Evolutionary conservation across 2,113 vertebrate genomes (phyloP).

Genomic region (Junco hyemalis): DNA sequence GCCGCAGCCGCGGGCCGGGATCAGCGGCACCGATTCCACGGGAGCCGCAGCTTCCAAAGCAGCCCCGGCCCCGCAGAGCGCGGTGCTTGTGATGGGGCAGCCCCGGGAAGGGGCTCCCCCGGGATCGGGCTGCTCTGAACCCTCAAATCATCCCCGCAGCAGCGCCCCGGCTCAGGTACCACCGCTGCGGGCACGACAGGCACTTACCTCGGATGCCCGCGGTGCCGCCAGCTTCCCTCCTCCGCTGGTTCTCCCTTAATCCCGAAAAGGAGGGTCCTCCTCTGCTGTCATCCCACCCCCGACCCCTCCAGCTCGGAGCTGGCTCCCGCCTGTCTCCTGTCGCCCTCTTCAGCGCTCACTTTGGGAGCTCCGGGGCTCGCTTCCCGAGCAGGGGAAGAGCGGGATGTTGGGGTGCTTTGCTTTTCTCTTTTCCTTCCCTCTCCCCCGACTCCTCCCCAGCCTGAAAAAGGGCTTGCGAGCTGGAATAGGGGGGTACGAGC

Average conservation of each 20-base stretch:
- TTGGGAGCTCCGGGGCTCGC: constrained; percentile 1
- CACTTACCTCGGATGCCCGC: constrained; percentile 20
- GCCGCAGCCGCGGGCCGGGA: neutral
- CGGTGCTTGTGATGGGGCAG: neutral
- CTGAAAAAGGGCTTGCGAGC: neutral
- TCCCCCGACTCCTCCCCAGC: neutral
- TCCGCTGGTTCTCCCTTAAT: neutral
- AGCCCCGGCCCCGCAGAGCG: neutral
- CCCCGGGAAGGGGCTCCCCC: neutral
- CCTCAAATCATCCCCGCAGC: neutral
- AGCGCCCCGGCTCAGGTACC: neutral
- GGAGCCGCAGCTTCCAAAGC: neutral
- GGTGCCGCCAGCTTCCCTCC: neutral
- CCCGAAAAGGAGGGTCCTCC: neutral
- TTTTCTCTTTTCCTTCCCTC: neutral
- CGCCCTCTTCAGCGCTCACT: constrained; percentile 1
- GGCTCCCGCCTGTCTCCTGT: neutral
- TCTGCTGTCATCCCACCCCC: neutral
- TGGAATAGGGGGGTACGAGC: constrained; percentile 2
- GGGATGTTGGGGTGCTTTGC: neutral
- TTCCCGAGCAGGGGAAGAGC: neutral
- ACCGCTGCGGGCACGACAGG: neutral
- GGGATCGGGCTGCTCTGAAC: neutral
- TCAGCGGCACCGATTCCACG: too few species aligned
- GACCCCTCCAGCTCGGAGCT: neutral